Evolutionary conservation across 92 coral and sea anemone genomes (phyloP).

Genomic region (Parazoanthus swiftii): DNA sequence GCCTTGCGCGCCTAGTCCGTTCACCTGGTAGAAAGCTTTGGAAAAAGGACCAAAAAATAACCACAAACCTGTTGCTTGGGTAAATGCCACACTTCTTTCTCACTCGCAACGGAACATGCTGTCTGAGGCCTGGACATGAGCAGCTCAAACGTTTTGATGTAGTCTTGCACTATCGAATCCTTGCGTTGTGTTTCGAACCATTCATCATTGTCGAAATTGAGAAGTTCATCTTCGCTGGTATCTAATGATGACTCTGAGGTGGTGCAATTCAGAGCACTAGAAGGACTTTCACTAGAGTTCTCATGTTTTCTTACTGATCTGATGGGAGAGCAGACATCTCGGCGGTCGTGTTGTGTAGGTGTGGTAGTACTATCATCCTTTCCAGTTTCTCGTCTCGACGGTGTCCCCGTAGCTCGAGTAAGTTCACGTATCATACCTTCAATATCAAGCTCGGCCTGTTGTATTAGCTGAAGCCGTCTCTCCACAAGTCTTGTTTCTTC

Average conservation of each 20-base stretch:
- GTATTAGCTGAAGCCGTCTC: slow-evolving; percentile 27
- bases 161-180: slow-evolving; percentile 96
- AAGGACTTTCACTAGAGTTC: neutral
- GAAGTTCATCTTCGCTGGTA: slow-evolving; percentile 44
- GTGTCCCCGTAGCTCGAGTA: slow-evolving; percentile 12
- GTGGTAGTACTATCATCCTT: slow-evolving; percentile 24
- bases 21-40: no score
- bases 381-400: slow-evolving; percentile 16
- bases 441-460: slow-evolving; percentile 29
- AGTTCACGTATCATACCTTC: slow-evolving; percentile 25
- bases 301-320: neutral
- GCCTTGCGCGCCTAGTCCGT: no score
- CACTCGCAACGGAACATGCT: neutral
- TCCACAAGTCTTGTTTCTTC: slow-evolving; percentile 34
- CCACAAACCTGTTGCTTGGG: slow-evolving; percentile 16
- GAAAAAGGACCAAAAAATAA: neutral
- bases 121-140: slow-evolving; percentile 34
- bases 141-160: slow-evolving; percentile 81
- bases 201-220: slow-evolving; percentile 72
- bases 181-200: slow-evolving; percentile 86
- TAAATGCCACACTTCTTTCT: neutral
- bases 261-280: neutral
- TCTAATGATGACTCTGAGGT: slow-evolving; percentile 5
- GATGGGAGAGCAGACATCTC: neutral
- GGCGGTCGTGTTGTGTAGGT: slow-evolving; percentile 18